Percentiles rank a stretch among this genome's conserved stretches.
Conservation (phyloP, 2,888 invertebrate species). For the Hypomecis atomaria region DNA sequence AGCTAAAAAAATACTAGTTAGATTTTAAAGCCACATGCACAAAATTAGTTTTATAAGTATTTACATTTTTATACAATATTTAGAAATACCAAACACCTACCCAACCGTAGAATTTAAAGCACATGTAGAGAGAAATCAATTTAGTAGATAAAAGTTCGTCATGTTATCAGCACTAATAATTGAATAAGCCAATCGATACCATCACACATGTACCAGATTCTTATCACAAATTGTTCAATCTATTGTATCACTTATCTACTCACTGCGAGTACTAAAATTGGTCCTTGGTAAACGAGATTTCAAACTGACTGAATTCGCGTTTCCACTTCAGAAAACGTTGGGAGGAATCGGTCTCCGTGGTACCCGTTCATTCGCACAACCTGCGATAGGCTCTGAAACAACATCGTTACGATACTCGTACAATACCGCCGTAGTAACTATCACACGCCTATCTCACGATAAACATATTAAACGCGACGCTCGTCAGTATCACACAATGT, state of each 20-base stretch:
- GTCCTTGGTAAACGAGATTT: slow-evolving; percentile 52
- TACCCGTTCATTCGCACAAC: slow-evolving; percentile 67
- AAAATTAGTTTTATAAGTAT: no score
- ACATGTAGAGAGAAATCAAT: slow-evolving; percentile 9
- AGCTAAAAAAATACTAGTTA: no score
- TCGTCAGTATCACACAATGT: slow-evolving; percentile 37
- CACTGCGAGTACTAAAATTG: slow-evolving; percentile 33
- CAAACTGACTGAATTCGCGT: slow-evolving; percentile 56
- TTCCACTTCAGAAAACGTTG: slow-evolving; percentile 65
- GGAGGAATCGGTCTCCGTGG: slow-evolving; percentile 51
- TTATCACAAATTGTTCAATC: slow-evolving; percentile 45
- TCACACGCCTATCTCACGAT: slow-evolving; percentile 51
- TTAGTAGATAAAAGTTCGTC: slow-evolving; percentile 3
- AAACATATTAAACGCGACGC: slow-evolving; percentile 43
- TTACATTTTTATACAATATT: no score
- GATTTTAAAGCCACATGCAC: no score
- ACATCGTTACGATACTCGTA: slow-evolving; percentile 46
- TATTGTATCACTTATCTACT: slow-evolving; percentile 38
- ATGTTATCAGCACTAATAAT: slow-evolving; percentile 24
- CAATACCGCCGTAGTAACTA: slow-evolving; percentile 57
- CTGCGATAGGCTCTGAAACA: slow-evolving; percentile 64
- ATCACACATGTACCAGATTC: slow-evolving; percentile 30
- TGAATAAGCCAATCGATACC: slow-evolving; percentile 33
- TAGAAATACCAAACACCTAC: background rate
- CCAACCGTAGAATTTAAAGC: slow-evolving; percentile 7